Percentiles rank a stretch among this genome's conserved stretches.
phyloP scores from a whole-genome alignment of 1,140 invertebrate genomes.

The Lanistes nyassanus region DNA sequence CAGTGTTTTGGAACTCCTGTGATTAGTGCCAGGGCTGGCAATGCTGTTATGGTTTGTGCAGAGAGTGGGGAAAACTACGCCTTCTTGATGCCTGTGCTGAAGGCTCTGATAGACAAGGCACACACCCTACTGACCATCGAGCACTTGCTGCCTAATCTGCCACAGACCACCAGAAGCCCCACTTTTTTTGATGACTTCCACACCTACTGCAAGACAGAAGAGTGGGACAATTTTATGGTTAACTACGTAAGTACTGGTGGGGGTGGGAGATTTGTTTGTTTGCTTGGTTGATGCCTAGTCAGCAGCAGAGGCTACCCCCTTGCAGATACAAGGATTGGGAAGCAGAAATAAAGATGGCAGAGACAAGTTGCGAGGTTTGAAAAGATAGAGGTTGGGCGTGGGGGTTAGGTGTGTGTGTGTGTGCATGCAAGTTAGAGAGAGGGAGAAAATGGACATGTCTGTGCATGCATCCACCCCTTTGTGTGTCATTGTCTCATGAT shows the following conservation, averaged over 20 bases:
- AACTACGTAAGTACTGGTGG: slow-evolving; percentile 68
- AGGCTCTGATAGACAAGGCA: slow-evolving; percentile 74
- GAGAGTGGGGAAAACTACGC: slow-evolving; percentile 70
- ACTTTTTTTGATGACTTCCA: slow-evolving; percentile 76
- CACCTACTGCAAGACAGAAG: slow-evolving; percentile 70
- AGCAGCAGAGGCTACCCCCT: not conserved
- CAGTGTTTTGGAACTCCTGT: too few species aligned
- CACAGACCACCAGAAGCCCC: slow-evolving; percentile 70
- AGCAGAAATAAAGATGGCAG: too few species aligned
- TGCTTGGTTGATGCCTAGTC: not conserved
- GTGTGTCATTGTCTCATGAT: too few species aligned
- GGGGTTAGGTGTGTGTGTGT: too few species aligned
- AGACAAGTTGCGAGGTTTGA: too few species aligned
- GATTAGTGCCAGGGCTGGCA: not conserved
- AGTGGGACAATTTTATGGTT: slow-evolving; percentile 73
- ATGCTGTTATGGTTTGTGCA: slow-evolving; percentile 22
- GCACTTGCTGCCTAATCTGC: slow-evolving; percentile 70
- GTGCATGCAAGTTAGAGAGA: too few species aligned
- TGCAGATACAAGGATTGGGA: not conserved
- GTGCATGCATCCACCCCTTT: too few species aligned
- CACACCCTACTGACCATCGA: slow-evolving; percentile 69
- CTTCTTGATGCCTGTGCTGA: slow-evolving; percentile 75
- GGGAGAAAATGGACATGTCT: too few species aligned
- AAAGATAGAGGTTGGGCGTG: too few species aligned
- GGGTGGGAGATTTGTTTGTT: not conserved